These are phyloP conservation scores for Numida meleagris DNA, from an alignment of 2,113 vertebrate genomes.

Conservation along the genomic window DNA sequence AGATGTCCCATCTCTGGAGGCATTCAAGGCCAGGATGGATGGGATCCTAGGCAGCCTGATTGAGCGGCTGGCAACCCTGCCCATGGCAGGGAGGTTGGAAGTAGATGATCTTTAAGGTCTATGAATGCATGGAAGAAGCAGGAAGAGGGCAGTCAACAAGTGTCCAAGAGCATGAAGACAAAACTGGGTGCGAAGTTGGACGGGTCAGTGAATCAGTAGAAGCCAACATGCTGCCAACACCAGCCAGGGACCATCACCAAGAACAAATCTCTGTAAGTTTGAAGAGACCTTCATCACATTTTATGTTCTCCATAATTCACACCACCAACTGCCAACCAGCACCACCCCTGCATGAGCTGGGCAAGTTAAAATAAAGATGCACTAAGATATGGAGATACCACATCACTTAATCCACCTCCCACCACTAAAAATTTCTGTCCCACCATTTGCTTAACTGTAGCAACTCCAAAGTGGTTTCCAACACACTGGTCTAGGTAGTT, in stretches of 20 bases:
- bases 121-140: neutral
- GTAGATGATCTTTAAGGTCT: no score
- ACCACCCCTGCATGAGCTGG: rapidly evolving
- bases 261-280: neutral
- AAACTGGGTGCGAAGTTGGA: neutral
- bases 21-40: no score
- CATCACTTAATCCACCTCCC: neutral
- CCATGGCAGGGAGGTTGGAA: no score
- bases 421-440: neutral
- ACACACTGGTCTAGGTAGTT: neutral
- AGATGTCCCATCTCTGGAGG: no score
- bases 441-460: neutral
- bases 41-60: no score
- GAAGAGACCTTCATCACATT: neutral
- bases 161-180: neutral
- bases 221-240: neutral
- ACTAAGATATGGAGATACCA: neutral
- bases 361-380: neutral
- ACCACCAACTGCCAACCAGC: neutral
- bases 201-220: rapidly evolving
- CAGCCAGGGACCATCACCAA: neutral
- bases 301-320: neutral
- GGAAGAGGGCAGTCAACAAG: rapidly evolving
- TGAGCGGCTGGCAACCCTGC: no score
- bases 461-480: neutral